Evolutionary conservation across 2,888 invertebrate species (phyloP).

Genomic region (Scaptomyza flava): DNA sequence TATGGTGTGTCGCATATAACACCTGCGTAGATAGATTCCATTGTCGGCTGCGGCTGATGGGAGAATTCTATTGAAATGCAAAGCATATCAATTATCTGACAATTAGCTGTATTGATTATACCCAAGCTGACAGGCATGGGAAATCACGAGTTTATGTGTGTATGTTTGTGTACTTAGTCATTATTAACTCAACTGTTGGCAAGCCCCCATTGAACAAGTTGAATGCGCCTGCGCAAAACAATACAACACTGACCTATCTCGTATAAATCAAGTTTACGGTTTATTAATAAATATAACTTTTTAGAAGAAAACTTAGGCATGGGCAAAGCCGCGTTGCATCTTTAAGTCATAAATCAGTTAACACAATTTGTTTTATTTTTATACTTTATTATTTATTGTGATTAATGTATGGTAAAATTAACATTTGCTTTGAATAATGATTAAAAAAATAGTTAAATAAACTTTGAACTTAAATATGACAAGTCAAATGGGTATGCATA

Average conservation of each 20-base stretch:
- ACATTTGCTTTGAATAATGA: slow-evolving; percentile 15
- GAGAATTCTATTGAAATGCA: slow-evolving; percentile 53
- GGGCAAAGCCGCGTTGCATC: background rate
- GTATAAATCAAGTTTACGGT: background rate
- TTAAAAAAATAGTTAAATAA: background rate
- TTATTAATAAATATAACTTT: background rate
- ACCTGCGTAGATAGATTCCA: background rate
- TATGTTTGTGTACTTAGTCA: slow-evolving; percentile 5
- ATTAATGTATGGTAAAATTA: slow-evolving; percentile 26
- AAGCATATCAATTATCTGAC: slow-evolving; percentile 36
- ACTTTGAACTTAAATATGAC: slow-evolving; percentile 23
- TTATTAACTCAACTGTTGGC: slow-evolving; percentile 11
- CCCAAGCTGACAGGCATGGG: slow-evolving; percentile 30
- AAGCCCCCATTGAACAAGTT: slow-evolving; percentile 41
- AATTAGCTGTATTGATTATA: slow-evolving; percentile 43
- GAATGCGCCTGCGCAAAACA: slow-evolving; percentile 2
- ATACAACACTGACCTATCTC: slow-evolving; percentile 39
- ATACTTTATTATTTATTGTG: slow-evolving; percentile 37
- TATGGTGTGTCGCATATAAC: background rate
- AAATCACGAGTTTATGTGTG: slow-evolving; percentile 34
- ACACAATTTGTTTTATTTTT: background rate
- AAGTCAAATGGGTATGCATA: background rate
- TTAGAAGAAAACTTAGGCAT: background rate
- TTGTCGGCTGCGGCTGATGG: background rate
- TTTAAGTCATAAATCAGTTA: background rate